Base-by-base conservation (phyloP, 2,797 vertebrate species). In the Smutsia gigantea region DNA sequence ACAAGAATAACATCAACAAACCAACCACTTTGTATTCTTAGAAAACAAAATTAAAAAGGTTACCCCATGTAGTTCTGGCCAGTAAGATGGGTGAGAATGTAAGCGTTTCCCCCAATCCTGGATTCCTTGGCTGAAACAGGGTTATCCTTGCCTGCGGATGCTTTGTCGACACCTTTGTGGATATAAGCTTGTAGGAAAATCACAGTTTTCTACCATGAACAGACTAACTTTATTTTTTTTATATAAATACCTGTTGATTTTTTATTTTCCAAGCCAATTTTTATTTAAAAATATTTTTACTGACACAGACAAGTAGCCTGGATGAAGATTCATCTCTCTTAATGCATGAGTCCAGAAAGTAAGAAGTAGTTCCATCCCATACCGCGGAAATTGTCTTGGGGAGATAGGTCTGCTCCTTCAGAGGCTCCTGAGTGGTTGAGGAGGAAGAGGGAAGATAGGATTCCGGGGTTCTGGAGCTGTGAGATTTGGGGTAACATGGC, bases 311-410 rank as follows among this genome's bases (percentile, higher is more conserved):
- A 31, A 75, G 17, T 46, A 74, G 42, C 77, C 83, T 42, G 68
- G 18, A 18, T 49, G 23, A 93, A 87, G 37, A 92, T 72, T 13
- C 74, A 46, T 92, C 64, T 92, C 66, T 93, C 79, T 93, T 49
- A 72, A 57, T 75, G 39, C 29, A 81, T 37, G 14, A 59, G 63
- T 84, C 49, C 21, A 13, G 53, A 86, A 96, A 95, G 21, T 84
- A 85, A 82, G n/a, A 64, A 79, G 81, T 18, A 10, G 17, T 42
- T 51, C 17, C 46, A 11, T 51, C 6, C 31, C 59, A 0, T 75
- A 39, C 21, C 77, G 77, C 83, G 39, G 66, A 90, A 84, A 81
- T 59, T 14, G 0, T 81, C n/a, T 37, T 93, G 61, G 8, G 31
- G 59, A 93, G 66, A 42, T 49, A 15, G 49, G 49, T 59, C 18